A percentile compares a stretch with the other conserved stretches of the same genome.
phyloP scores from a whole-genome alignment of 2,888 invertebrate species.

The Harpagoxenus sublaevis region DNA sequence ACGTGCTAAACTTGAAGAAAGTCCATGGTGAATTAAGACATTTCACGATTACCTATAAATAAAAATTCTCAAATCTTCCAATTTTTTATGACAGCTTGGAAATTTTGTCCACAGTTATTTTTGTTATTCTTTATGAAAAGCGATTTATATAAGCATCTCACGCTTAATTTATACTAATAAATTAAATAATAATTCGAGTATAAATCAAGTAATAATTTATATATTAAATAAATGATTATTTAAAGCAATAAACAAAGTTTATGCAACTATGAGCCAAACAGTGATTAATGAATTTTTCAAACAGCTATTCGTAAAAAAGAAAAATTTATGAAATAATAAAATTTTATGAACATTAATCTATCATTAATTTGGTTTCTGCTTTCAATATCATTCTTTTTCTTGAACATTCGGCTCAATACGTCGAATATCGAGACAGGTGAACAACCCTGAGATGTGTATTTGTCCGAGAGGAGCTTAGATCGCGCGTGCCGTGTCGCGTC shows the following conservation, averaged over 20 bases:
- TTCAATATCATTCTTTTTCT: not conserved
- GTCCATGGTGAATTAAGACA: not conserved
- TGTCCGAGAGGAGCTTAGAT: conserved; percentile 24
- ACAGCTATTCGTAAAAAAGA: not conserved
- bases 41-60: not conserved
- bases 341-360: not conserved
- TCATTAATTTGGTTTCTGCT: not conserved
- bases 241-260: not conserved
- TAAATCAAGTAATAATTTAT: not conserved
- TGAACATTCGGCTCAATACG: not conserved
- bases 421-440: conserved; percentile 17
- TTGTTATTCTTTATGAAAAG: not conserved
- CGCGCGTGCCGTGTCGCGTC: conserved; percentile 49
- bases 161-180: not conserved
- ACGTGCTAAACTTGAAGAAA: not conserved
- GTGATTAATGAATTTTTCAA: not conserved
- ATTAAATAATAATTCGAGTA: not conserved
- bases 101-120: not conserved
- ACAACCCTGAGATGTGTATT: conserved; percentile 29
- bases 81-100: not conserved
- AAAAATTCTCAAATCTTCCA: not conserved
- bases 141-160: not conserved
- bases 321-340: not conserved
- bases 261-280: not conserved
- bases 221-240: not conserved